Conservation (phyloP, 2,888 invertebrate genomes). For the Sialis lutaria region DNA sequence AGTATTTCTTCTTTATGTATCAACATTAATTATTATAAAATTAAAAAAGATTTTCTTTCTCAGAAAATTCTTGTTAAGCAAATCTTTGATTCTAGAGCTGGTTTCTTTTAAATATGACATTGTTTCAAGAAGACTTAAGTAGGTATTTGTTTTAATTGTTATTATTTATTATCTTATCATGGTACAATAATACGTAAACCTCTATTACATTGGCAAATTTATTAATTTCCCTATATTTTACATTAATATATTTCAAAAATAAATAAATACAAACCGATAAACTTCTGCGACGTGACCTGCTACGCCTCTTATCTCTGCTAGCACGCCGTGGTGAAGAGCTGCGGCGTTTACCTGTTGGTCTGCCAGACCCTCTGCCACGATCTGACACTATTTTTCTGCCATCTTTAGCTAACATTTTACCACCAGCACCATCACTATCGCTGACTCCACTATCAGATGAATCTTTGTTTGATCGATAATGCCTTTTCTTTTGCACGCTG, state of each 20-base stretch:
- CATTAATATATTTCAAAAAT: neutral
- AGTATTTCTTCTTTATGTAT: no score
- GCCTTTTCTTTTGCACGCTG: conserved; percentile 72
- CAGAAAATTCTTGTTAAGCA: no score
- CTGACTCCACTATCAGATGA: conserved; percentile 44
- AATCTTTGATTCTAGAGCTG: no score
- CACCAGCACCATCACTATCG: conserved; percentile 27
- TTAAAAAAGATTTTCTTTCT: no score
- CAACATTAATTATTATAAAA: no score
- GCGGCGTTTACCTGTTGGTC: conserved; percentile 16
- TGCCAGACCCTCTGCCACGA: conserved; percentile 15
- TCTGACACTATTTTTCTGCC: conserved; percentile 19
- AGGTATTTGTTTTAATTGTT: no score
- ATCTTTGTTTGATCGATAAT: conserved; percentile 74
- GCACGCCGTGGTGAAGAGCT: conserved; percentile 22
- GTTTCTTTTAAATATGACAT: no score
- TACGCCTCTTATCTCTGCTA: conserved; percentile 23
- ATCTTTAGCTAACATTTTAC: conserved; percentile 14
- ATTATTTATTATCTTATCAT: no score
- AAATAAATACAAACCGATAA: conserved; percentile 5
- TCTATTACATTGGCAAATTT: no score
- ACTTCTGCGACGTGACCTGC: conserved; percentile 4
- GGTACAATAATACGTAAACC: no score
- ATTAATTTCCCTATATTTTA: no score
- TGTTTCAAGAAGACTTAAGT: no score